Percentiles rank a stretch among this genome's conserved stretches.
Evolutionary conservation across 2,888 invertebrate species (phyloP).

Genomic region (Smittia aterrima): DNA sequence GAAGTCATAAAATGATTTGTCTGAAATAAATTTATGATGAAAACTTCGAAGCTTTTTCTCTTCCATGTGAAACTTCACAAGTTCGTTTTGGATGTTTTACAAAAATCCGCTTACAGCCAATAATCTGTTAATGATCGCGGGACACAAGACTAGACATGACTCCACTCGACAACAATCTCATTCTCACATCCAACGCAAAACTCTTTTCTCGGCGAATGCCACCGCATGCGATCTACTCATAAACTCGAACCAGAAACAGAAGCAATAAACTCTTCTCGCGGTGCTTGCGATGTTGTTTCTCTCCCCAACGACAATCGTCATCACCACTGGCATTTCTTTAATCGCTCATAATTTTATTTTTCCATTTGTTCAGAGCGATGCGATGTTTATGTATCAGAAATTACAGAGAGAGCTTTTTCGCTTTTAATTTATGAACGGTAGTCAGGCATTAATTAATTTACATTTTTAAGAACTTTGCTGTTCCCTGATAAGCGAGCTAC

Average conservation of each 20-base stretch:
- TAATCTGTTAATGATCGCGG: neutral
- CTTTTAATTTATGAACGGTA: constrained; percentile 1
- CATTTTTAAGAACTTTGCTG: neutral
- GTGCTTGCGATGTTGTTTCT: neutral
- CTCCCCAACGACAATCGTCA: neutral
- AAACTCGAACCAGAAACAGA: constrained; percentile 4
- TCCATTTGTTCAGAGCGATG: neutral
- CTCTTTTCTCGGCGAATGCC: neutral
- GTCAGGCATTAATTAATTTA: constrained; percentile 18
- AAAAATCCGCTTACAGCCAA: neutral
- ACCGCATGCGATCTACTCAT: neutral
- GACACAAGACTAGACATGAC: neutral
- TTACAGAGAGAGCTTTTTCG: neutral
- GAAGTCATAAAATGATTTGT: too few relatives aligned
- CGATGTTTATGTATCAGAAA: neutral
- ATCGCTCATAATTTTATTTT: neutral
- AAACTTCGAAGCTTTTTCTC: neutral
- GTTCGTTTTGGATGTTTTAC: neutral
- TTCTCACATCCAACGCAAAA: neutral
- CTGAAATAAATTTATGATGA: too few relatives aligned
- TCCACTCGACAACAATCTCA: neutral
- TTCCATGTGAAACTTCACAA: neutral
- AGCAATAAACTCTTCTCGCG: neutral
- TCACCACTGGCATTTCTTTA: neutral
- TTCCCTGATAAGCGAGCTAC: neutral